Evolutionary conservation across 2,888 invertebrate genomes (phyloP).

Genomic region (Pinctada fucata): DNA sequence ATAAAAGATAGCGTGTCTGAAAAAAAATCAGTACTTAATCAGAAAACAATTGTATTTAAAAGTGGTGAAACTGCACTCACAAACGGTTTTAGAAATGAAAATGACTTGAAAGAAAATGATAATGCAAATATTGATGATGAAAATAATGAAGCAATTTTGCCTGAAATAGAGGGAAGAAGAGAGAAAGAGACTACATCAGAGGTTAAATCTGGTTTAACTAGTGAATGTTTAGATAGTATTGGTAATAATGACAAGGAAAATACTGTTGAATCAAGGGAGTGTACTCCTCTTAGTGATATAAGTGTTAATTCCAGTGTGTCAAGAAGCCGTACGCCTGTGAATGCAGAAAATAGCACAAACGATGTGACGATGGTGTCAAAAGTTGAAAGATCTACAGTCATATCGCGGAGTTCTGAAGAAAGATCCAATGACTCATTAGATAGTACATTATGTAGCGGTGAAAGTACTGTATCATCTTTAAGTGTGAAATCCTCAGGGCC

Average conservation of each 20-base stretch:
- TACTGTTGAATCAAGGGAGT: slow-evolving; percentile 20
- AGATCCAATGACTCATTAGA: slow-evolving; percentile 29
- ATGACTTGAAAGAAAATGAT: not conserved
- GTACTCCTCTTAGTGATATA: slow-evolving; percentile 34
- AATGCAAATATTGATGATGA: no score
- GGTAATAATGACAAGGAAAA: not conserved
- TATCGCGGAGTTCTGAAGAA: slow-evolving; percentile 25
- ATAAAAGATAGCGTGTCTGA: no score
- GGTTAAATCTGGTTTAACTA: no score
- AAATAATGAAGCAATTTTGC: no score
- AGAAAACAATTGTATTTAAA: not conserved
- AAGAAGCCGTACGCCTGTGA: slow-evolving; percentile 24
- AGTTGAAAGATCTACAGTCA: not conserved
- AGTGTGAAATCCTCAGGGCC: slow-evolving; percentile 4
- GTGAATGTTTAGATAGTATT: no score
- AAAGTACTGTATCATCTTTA: not conserved
- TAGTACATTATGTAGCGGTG: slow-evolving; percentile 21
- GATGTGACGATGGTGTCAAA: not conserved
- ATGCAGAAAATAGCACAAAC: not conserved
- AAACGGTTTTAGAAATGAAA: not conserved
- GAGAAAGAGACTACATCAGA: not conserved
- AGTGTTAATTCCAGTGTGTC: slow-evolving; percentile 11
- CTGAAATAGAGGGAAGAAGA: no score
- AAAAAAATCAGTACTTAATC: no score
- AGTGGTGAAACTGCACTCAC: not conserved